Conservation (phyloP, 2,797 vertebrate species). For the Channallabes apus region DNA sequence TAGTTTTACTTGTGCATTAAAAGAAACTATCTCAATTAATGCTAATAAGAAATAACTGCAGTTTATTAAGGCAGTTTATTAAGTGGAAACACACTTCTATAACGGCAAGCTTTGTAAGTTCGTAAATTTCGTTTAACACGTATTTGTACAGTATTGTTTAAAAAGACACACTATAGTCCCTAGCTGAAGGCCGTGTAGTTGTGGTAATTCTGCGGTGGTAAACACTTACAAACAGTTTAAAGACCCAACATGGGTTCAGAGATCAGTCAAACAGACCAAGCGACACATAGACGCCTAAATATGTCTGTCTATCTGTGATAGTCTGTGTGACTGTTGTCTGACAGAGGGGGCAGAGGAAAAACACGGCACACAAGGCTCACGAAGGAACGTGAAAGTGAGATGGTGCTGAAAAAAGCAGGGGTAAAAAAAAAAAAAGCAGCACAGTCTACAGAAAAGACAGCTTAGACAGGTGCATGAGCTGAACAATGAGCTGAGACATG, state of each 20-base stretch:
- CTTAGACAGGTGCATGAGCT: conserved; percentile 11
- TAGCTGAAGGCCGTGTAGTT: not conserved
- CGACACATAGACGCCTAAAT: conserved; percentile 72
- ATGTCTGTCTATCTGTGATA: conserved; percentile 44
- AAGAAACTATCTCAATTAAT: not conserved
- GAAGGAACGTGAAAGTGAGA: conserved; percentile 33
- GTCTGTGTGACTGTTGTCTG: conserved; percentile 52
- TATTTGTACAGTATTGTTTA: not conserved
- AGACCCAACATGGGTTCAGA: conserved; percentile 72
- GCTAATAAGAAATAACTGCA: not conserved
- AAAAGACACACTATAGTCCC: not conserved
- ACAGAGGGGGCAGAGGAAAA: conserved; percentile 44
- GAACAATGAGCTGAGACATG: conserved; percentile 24
- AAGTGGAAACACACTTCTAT: not conserved
- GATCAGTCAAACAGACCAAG: conserved; percentile 76
- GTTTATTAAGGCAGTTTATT: not conserved
- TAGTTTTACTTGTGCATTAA: not conserved
- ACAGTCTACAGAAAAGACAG: not conserved
- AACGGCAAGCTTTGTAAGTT: not conserved
- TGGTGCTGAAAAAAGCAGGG: conserved; percentile 28
- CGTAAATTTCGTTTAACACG: not conserved
- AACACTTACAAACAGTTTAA: conserved; percentile 44
- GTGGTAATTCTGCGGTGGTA: conserved; percentile 11
- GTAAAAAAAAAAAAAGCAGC: not conserved
- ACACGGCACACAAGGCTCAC: not conserved